These are phyloP conservation scores for Cyclophora albipunctata DNA, from an alignment of 2,888 invertebrate genomes.

Conservation along the genomic window DNA sequence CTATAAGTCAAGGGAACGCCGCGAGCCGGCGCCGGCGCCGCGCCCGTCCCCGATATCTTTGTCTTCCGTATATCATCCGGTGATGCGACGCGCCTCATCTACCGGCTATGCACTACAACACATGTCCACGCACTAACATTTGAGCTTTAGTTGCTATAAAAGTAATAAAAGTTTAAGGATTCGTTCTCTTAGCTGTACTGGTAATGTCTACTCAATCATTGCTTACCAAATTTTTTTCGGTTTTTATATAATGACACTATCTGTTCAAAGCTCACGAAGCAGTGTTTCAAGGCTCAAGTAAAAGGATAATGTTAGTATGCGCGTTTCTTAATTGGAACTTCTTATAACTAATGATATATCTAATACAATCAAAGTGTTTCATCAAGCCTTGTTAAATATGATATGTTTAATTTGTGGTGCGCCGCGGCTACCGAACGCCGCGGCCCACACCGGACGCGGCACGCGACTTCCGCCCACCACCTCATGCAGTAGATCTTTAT, in stretches of 20 bases:
- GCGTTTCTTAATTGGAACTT: no score
- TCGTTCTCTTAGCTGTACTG: no score
- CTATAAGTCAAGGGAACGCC: conserved; percentile 68
- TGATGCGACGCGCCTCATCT: conserved; percentile 31
- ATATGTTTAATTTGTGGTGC: conserved; percentile 31
- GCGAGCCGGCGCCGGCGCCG: conserved; percentile 39
- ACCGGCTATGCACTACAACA: conserved; percentile 34
- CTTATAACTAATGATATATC: no score
- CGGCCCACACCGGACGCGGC: conserved; percentile 26
- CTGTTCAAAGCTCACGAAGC: no score
- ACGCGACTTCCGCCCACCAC: conserved; percentile 32
- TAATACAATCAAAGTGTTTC: no score
- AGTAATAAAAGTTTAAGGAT: no score
- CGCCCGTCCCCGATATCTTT: conserved; percentile 16
- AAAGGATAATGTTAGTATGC: no score
- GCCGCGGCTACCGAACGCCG: conserved; percentile 30
- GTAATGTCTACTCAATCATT: no score
- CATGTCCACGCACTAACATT: conserved; percentile 55
- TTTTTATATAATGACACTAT: no score
- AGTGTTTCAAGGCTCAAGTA: no score
- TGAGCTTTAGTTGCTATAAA: conserved; percentile 15
- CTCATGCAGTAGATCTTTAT: conserved; percentile 3
- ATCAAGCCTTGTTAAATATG: conserved; percentile 6
- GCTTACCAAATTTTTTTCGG: no score
- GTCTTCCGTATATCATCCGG: conserved; percentile 43